A percentile compares a stretch with the other conserved stretches of the same genome.
These are phyloP conservation scores for Orientallactaga bullata DNA, from an alignment of 2,113 vertebrate genomes.

Conservation along the genomic window DNA sequence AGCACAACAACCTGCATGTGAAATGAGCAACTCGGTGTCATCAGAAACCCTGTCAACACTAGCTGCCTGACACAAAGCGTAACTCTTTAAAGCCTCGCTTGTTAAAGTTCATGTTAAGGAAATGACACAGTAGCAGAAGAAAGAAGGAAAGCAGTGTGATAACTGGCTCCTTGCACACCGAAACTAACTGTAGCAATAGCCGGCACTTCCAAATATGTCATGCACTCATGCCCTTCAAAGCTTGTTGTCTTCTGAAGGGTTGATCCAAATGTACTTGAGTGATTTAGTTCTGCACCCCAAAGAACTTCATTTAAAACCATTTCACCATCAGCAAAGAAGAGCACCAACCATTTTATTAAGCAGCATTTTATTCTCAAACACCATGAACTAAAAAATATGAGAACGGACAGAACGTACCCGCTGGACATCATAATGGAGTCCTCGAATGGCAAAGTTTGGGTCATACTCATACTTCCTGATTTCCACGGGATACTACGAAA, in stretches of 20 bases:
- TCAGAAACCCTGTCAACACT: not conserved
- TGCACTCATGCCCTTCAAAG: too few species aligned
- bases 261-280: not conserved
- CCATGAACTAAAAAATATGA: not conserved
- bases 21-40: not conserved
- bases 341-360: not conserved
- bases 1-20: not conserved
- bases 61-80: not conserved
- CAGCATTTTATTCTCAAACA: not conserved
- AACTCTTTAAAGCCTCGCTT: not conserved
- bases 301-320: not conserved
- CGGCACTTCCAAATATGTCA: too few species aligned
- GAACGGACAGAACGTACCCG: constrained; percentile 88
- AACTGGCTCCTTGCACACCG: not conserved
- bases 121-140: not conserved
- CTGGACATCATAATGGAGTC: constrained; percentile 98
- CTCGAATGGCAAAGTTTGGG: constrained; percentile 95
- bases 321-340: not conserved
- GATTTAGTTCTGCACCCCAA: not conserved
- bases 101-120: not conserved
- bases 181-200: not conserved
- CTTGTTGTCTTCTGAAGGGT: not conserved
- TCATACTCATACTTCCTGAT: constrained; percentile 96
- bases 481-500: constrained; percentile 93
- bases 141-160: not conserved